Base-by-base conservation (phyloP, 2,113 vertebrate species). In the Gasterosteus aculeatus region DNA sequence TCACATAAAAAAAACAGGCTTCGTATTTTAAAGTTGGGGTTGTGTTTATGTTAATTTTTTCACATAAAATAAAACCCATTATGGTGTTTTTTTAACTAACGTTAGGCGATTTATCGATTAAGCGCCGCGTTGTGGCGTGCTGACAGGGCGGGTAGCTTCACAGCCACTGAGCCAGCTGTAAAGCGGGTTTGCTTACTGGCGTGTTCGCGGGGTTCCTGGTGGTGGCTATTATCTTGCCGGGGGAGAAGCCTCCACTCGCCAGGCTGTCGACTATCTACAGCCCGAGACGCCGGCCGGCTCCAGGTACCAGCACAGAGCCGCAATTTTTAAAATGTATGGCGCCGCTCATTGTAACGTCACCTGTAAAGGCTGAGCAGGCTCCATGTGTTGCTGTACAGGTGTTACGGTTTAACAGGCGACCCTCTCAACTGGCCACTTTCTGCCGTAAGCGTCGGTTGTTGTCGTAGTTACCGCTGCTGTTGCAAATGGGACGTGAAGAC, bases 241-340 rank as follows among this genome's bases (percentile, higher is more conserved):
- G 94, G 31, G 85, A 81, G 18, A 85, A 91, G 3, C 5, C 70
- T 76, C 89, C 88, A 15, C 56, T 80, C 0, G 82, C 92, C 69
- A 95, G 87, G 1, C 80, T 92, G 44, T 91, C 69, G 41, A 94
- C 94, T 12, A 95, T 61, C 57, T 95, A 93, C 84, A 95, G 85
- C 0, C 94, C 94, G 69, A 95, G 92, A 16, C 94, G 94, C 1
- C 93, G 91, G 78, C 82, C 95, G 51, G 92, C 94, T 58, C 94
- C 94, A 14, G 95, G 95, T 47, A 95, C 89, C 87, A 95, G 80
- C 59, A 95, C 87, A 10, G 93, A 91, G 67, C 91, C 84, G 67
- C 93, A 94, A 59, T 81, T 86, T 61, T 71, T 83, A 66, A 94
- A 94, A 19, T 68, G 69, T 18, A 9, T 0, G 0, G 75, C 75